Base-by-base conservation (phyloP, 2,888 invertebrate species). In the Carabus problematicus region DNA sequence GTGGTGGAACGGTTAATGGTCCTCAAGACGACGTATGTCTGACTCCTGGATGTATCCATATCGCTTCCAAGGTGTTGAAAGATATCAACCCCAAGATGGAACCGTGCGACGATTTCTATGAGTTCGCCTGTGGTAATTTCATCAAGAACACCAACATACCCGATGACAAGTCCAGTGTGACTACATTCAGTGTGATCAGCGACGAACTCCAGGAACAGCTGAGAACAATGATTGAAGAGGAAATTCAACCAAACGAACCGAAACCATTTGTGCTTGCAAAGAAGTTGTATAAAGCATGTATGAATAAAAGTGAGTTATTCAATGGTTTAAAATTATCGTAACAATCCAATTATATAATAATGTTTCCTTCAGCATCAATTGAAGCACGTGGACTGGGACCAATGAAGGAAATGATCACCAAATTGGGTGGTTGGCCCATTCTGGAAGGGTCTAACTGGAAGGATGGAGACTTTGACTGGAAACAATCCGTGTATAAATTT, bases 371-470 rank as follows among this genome's bases (percentile, higher is more conserved):
- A 94, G 94, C 89, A 73, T 82, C 89, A 16, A 96, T 97, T 75
- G 95, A 97, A 78, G 83, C 87, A 1, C 87, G 91, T 59, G 96
- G 94, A 0, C 80, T 92, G 52, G 82, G 83, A 2, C 95, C 96
- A 0, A 86, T 97, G 45, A 81, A 87, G 66, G 83, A 85, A 0
- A 89, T 95, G 78, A 82, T 97, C 64, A 84, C 85, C 42, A 84
- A 87, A n/a, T 85, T 97, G 18, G 97, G 97, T 0, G 96, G 96
- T 2, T 98, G 97, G 97, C 97, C 98, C 0, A 91, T 93, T n/a
- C 83, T 96, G 43, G 90, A 91, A 73, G 94, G 91, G 0, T 85
- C 88, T 40, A 72, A 79, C 0, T 96, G 95, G 95, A 85, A 89
- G 73, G 88, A 88, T 1, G 80, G 80, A 0, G 80, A 83, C 9